Evolutionary conservation across 2,113 vertebrate species (phyloP), one percentile per base, ranked within the genome.

Genomic region (Gallinago paraguaiae): DNA sequence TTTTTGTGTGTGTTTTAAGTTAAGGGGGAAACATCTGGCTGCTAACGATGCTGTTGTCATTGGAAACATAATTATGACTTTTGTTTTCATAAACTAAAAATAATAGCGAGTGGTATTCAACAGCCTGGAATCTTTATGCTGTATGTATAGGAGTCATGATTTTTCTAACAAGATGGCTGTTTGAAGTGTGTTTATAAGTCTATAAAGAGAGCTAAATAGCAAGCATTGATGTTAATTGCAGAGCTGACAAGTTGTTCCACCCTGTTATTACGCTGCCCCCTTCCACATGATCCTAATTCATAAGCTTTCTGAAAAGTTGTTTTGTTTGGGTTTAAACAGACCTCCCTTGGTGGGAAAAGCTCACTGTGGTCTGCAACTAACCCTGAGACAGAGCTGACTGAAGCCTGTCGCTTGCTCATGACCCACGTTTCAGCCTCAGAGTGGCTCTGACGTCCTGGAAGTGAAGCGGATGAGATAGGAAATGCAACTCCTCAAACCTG

Each of bases 181-280:
- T 85, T 93, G 78, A 96, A 97, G 78, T 95, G 48, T 93, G 88
- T 97, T 97, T 96, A 65, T 89, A 82, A 77, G 35, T 90, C 95
- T 95, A 84, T 81, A 90, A 92, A 96, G 79, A 90, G 77, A 93
- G 83, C 28, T 94, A 93, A 95, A 92, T 83, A 92, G 65, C 74
- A 77, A 17, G 9, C 88, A 87, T 57, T 94, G 92, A 90, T 88
- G 90, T 77, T 95, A 97, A 95, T 81, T 95, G 79, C 56, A 92
- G 82, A 96, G 60, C 54, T 82, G 60, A 87, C 74, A 88, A 94
- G 89, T 91, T 79, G 67, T 90, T 51, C 64, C 77, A 89, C 65
- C 54, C 82, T 92, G 35, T 76, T 81, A 90, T 83, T 93, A 93
- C 2, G 1, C 30, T 89, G 86, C 39, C 88, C 88, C 67, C 30